These are phyloP conservation scores for Plumapathes pennacea DNA, from an alignment of 92 coral and sea anemone species.

Conservation along the genomic window DNA sequence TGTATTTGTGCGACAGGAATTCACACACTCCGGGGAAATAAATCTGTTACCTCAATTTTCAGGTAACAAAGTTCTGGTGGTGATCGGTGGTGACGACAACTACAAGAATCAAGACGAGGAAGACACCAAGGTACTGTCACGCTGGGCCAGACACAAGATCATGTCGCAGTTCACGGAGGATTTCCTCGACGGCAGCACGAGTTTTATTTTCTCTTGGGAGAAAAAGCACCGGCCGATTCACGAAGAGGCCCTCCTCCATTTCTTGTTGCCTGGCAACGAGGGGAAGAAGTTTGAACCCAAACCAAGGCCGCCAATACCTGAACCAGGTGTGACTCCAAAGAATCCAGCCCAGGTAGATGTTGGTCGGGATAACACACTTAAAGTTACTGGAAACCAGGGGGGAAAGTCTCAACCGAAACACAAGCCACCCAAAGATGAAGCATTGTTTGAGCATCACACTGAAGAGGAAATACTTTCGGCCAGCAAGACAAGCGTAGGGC, in stretches of 20 bases:
- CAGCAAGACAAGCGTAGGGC: too few species aligned
- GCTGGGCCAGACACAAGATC: constrained; percentile 42
- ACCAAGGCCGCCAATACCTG: constrained; percentile 7
- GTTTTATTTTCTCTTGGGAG: constrained; percentile 57
- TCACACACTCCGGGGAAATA: too few species aligned
- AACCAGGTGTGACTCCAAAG: too few species aligned
- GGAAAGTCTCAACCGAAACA: constrained; percentile 18
- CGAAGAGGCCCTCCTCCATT: constrained; percentile 50
- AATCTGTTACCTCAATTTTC: too few species aligned
- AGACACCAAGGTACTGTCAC: constrained; percentile 14
- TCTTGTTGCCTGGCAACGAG: constrained; percentile 16
- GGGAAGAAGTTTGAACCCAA: constrained; percentile 21
- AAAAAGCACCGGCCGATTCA: constrained; percentile 33
- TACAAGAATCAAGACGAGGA: constrained; percentile 44
- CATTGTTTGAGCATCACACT: neutral
- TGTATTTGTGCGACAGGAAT: too few species aligned
- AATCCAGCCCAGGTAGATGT: too few species aligned
- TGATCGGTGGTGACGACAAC: constrained; percentile 52
- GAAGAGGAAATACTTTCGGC: neutral
- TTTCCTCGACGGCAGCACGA: constrained; percentile 47
- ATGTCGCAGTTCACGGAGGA: constrained; percentile 36
- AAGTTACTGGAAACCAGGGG: constrained; percentile 10
- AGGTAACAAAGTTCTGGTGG: constrained; percentile 40
- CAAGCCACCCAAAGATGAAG: constrained; percentile 2
- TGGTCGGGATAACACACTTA: too few species aligned